phyloP scores from a whole-genome alignment of 2,888 invertebrate species.

The Chloromyia formosa region DNA sequence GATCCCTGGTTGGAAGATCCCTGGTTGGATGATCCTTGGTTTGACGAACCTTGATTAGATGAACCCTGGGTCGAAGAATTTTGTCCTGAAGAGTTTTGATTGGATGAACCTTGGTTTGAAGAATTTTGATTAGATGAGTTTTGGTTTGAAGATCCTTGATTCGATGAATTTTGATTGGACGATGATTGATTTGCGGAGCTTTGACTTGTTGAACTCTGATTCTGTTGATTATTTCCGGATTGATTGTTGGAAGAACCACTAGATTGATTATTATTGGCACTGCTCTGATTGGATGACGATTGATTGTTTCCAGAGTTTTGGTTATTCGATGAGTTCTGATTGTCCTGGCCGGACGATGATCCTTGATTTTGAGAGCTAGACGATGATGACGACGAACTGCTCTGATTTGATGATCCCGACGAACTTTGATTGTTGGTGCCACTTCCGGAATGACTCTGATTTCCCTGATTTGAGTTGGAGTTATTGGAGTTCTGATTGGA shows the following conservation, averaged over 20 bases:
- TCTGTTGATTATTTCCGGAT: conserved; percentile 48
- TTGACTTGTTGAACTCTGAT: conserved; percentile 49
- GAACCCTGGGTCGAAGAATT: background rate
- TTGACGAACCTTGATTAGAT: background rate
- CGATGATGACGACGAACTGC: conserved; percentile 4
- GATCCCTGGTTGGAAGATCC: conserved; percentile 49
- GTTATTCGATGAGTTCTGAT: conserved; percentile 1
- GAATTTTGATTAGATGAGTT: conserved; percentile 50
- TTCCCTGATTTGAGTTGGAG: conserved; percentile 51
- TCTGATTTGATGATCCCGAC: conserved; percentile 51
- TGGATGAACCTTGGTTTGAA: conserved; percentile 8
- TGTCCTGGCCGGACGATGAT: conserved; percentile 14
- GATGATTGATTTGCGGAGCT: background rate
- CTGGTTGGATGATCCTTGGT: no score
- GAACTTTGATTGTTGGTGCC: conserved; percentile 50
- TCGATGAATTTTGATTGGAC: background rate
- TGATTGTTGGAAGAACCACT: conserved; percentile 46
- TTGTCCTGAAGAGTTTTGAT: conserved; percentile 2
- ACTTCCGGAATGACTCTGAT: conserved; percentile 16
- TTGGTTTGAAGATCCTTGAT: no score
- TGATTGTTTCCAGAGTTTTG: conserved; percentile 17
- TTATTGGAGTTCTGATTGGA: conserved; percentile 55
- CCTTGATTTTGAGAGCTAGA: conserved; percentile 8
- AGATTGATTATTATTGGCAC: conserved; percentile 33
- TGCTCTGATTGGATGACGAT: conserved; percentile 8